phyloP scores from a whole-genome alignment of 2,888 invertebrate genomes.

The Agriopis marginaria region DNA sequence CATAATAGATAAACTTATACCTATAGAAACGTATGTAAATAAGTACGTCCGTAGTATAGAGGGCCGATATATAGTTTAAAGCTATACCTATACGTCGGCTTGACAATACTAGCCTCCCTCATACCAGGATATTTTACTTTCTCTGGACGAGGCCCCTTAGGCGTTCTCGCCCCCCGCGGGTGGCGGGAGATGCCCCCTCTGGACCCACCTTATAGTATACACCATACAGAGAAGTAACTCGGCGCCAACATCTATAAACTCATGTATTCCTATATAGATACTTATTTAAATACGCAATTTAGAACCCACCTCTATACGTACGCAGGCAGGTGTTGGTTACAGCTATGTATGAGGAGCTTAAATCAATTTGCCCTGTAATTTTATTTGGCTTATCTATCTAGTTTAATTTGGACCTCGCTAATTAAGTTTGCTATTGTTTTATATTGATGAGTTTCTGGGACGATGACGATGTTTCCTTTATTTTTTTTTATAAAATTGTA shows the following conservation, averaged over 20 bases:
- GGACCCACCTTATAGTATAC: conserved; percentile 79
- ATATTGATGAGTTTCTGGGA: conserved; percentile 21
- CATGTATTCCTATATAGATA: conserved; percentile 73
- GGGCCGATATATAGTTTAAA: conserved; percentile 84
- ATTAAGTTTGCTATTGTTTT: conserved; percentile 43
- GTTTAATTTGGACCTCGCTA: conserved; percentile 61
- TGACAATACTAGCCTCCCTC: conserved; percentile 86
- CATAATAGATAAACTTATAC: conserved; percentile 85
- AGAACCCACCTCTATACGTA: conserved; percentile 64
- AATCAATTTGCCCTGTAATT: conserved; percentile 75
- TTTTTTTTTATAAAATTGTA: neutral
- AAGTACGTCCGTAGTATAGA: conserved; percentile 77
- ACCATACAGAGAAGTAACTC: conserved; percentile 84
- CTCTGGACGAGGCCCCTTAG: conserved; percentile 84
- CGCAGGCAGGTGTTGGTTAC: conserved; percentile 35
- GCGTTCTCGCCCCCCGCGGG: conserved; percentile 70
- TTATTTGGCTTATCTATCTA: conserved; percentile 61
- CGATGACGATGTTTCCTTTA: neutral
- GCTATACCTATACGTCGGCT: conserved; percentile 83
- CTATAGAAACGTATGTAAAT: conserved; percentile 84
- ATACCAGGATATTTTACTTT: conserved; percentile 86
- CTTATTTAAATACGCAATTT: conserved; percentile 84
- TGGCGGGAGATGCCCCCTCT: conserved; percentile 56
- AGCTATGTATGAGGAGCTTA: conserved; percentile 60
- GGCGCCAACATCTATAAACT: conserved; percentile 81